Evolutionary conservation across 1,140 invertebrate genomes (phyloP).

Genomic region (Ptiloglossa arizonensis): DNA sequence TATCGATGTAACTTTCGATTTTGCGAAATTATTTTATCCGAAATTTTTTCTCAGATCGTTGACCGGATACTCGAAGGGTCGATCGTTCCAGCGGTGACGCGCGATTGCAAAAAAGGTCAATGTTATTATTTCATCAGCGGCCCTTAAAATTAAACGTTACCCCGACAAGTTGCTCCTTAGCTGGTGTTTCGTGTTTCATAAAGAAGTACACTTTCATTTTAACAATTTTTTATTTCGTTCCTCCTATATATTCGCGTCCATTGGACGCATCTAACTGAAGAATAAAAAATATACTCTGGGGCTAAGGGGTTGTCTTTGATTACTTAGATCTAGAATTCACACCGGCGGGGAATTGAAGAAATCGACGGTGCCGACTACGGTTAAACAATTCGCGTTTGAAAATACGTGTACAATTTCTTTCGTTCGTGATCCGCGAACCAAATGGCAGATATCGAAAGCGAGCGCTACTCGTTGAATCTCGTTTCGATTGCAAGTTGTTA

Average conservation of each 20-base stretch:
- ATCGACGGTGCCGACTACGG: background rate
- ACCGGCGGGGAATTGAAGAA: constrained; percentile 8
- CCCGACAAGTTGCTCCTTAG: constrained; percentile 28
- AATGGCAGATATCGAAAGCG: background rate
- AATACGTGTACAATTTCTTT: background rate
- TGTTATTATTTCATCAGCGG: constrained; percentile 1
- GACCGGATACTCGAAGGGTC: background rate
- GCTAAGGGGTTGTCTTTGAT: constrained; percentile 15
- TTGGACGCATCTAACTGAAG: constrained; percentile 33
- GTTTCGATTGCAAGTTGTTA: background rate
- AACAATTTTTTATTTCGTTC: constrained; percentile 10
- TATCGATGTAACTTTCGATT: too few relatives aligned
- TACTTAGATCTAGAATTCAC: constrained; percentile 26
- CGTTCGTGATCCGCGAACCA: background rate
- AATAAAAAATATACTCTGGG: constrained; percentile 24
- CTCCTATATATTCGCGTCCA: constrained; percentile 16
- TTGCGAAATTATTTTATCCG: too few relatives aligned
- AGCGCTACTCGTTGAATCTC: background rate
- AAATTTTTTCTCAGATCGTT: background rate
- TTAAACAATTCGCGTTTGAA: background rate
- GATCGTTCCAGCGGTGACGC: background rate
- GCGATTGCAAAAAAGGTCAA: constrained; percentile 14
- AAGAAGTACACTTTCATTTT: constrained; percentile 33
- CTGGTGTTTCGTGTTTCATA: constrained; percentile 4
- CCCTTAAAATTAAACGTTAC: constrained; percentile 15